phyloP scores from a whole-genome alignment of 2,113 vertebrate genomes.

The Syrmaticus mikado region DNA sequence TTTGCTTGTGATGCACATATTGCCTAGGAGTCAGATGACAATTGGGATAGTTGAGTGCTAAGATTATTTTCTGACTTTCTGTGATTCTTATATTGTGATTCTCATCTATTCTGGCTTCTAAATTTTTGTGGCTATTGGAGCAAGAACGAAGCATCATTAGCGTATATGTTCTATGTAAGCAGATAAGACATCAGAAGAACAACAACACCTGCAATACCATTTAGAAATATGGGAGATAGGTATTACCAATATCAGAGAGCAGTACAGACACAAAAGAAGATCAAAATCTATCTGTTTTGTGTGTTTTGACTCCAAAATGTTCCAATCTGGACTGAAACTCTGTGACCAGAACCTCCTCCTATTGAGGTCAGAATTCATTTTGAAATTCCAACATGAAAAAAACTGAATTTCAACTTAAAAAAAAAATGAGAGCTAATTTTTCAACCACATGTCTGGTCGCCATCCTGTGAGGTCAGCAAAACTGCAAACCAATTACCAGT shows the following conservation, averaged over 20 bases:
- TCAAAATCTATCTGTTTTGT: rapidly evolving
- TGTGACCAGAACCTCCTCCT: neutral
- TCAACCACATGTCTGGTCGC: neutral
- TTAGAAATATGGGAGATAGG: neutral
- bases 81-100: neutral
- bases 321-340: neutral
- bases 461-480: neutral
- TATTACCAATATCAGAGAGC: neutral
- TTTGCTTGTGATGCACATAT: neutral
- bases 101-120: neutral
- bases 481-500: neutral
- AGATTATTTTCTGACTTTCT: neutral
- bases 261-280: neutral
- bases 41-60: neutral
- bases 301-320: neutral
- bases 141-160: neutral
- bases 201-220: neutral
- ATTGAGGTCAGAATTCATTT: rapidly evolving
- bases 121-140: neutral
- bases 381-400: neutral
- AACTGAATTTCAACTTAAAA: neutral
- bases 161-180: neutral
- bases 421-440: neutral
- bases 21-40: neutral
- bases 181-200: neutral